These are phyloP conservation scores for Sturnus vulgaris DNA, from an alignment of 2,113 vertebrate species.

Conservation along the genomic window DNA sequence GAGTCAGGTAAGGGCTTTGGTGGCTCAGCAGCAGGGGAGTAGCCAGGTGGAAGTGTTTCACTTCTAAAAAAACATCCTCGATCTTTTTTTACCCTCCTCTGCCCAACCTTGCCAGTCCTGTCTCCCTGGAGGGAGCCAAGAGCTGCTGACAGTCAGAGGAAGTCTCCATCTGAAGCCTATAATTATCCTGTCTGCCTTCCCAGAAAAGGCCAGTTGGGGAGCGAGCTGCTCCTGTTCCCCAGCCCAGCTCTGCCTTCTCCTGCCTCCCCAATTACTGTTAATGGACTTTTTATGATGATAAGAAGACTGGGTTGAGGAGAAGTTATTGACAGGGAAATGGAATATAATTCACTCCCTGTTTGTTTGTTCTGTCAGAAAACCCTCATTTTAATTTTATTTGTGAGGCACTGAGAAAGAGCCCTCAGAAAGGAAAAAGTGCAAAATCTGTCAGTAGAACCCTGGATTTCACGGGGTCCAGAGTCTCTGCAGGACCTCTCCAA, in stretches of 20 bases:
- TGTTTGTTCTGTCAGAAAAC: constrained; percentile 62
- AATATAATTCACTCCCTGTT: constrained; percentile 62
- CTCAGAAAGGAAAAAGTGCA: background rate
- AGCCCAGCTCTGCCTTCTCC: background rate
- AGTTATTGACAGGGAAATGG: constrained; percentile 57
- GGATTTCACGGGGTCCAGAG: background rate
- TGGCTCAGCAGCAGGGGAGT: background rate
- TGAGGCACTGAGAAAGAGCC: background rate
- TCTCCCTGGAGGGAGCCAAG: constrained; percentile 48
- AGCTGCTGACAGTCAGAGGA: constrained; percentile 62
- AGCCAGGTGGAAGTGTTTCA: constrained; percentile 1
- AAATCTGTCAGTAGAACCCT: background rate
- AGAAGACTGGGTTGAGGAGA: constrained; percentile 14
- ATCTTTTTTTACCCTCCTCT: constrained; percentile 38
- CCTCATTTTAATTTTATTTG: constrained; percentile 36
- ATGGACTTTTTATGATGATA: constrained; percentile 71
- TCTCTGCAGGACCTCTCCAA: background rate
- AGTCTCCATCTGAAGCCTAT: constrained; percentile 57
- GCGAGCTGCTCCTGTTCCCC: background rate
- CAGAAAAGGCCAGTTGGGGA: constrained; percentile 61
- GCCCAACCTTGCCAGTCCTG: constrained; percentile 24
- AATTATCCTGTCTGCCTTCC: constrained; percentile 70
- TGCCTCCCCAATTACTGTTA: constrained; percentile 65
- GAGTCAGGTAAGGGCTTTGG: background rate
- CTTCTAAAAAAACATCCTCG: background rate